Evolutionary conservation across 1,140 invertebrate genomes (phyloP).

Genomic region (Drosophila mauritiana): DNA sequence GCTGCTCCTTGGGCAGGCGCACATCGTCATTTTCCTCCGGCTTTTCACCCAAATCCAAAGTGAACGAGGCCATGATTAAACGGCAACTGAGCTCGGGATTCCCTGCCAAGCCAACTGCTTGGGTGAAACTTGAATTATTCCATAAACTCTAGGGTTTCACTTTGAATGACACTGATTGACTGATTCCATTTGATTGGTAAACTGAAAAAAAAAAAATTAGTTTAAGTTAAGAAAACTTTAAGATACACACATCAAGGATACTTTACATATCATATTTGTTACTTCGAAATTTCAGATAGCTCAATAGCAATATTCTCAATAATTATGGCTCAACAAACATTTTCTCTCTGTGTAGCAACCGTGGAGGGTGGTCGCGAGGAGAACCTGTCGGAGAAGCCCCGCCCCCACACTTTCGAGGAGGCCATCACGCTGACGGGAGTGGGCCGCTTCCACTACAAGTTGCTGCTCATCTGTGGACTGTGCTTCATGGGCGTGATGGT

Average conservation of each 20-base stretch:
- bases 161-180: conserved; percentile 14
- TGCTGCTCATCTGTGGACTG: conserved; percentile 71
- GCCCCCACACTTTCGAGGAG: conserved; percentile 86
- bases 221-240: no score
- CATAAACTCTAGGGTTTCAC: conserved; percentile 25
- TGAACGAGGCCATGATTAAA: conserved; percentile 24
- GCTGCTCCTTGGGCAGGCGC: conserved; percentile 61
- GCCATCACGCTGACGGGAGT: conserved; percentile 66
- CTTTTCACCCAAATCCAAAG: conserved; percentile 2
- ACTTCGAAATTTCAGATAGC: no score
- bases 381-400: conserved; percentile 16
- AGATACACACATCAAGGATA: no score
- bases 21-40: conserved; percentile 38
- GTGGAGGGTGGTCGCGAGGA: conserved; percentile 14
- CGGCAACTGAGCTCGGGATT: neutral
- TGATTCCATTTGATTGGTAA: neutral
- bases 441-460: conserved; percentile 68
- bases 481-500: conserved; percentile 81
- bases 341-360: neutral
- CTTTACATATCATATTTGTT: no score
- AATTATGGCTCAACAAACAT: neutral
- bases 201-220: neutral
- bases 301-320: no score
- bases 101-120: neutral
- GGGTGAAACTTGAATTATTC: conserved; percentile 44